Percentiles rank a stretch among this genome's conserved stretches.
These are phyloP conservation scores for Oryzias celebensis DNA, from an alignment of 2,113 vertebrate species.

Conservation along the genomic window DNA sequence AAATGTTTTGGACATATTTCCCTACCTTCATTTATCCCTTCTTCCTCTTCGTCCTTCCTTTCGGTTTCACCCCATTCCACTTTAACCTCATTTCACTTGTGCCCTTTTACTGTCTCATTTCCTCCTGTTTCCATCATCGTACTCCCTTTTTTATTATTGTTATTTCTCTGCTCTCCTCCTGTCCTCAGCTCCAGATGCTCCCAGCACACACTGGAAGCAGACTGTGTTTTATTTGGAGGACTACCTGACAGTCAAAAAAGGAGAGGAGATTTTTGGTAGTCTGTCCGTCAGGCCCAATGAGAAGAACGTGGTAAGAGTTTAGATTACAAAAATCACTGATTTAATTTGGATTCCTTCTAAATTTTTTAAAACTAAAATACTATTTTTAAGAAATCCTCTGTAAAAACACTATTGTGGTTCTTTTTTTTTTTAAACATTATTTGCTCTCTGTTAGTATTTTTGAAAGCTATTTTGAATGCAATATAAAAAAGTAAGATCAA, in stretches of 20 bases:
- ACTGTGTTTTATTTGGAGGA: conserved; percentile 98
- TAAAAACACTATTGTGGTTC: too few relatives aligned
- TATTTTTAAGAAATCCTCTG: background rate
- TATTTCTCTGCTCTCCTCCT: background rate
- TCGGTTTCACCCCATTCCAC: background rate
- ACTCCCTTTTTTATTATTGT: background rate
- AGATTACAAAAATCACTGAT: background rate
- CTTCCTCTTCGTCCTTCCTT: background rate
- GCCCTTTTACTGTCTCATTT: background rate
- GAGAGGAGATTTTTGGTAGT: conserved; percentile 94
- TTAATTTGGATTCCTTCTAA: background rate
- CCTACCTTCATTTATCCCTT: background rate
- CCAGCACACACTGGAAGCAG: conserved; percentile 98
- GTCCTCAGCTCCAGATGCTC: conserved; percentile 87
- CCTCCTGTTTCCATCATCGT: background rate
- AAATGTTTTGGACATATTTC: background rate
- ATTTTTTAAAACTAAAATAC: background rate
- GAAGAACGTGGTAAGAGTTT: conserved; percentile 88
- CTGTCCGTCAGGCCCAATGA: conserved; percentile 93
- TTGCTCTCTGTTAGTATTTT: too few relatives aligned
- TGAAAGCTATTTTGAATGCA: too few relatives aligned
- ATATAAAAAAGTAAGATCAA: too few relatives aligned
- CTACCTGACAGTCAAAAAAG: conserved; percentile 92
- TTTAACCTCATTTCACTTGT: background rate
- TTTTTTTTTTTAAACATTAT: too few relatives aligned